Conservation (phyloP, 2,888 invertebrate genomes). For the Oscheius onirici region DNA sequence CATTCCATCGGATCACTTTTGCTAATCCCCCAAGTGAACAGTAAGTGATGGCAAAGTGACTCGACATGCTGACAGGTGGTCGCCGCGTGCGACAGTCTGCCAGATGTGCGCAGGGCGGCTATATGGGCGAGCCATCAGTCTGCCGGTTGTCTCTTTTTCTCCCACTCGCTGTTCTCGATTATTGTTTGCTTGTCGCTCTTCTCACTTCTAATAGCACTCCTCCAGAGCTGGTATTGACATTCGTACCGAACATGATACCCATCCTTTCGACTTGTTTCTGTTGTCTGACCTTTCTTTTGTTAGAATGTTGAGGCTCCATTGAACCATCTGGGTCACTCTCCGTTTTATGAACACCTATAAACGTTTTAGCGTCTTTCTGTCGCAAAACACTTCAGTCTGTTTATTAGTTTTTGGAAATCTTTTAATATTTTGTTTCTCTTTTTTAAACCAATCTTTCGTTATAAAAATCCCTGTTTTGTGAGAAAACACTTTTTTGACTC, state of each 20-base stretch:
- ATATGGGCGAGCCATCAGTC: conserved; percentile 4
- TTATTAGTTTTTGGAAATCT: too few species aligned
- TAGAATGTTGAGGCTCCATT: too few species aligned
- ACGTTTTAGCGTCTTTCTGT: too few species aligned
- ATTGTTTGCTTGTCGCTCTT: conserved; percentile 33
- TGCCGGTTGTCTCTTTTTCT: conserved; percentile 18
- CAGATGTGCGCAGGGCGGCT: conserved; percentile 32
- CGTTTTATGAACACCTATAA: too few species aligned
- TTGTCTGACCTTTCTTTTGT: background rate
- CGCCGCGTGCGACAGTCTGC: conserved; percentile 13
- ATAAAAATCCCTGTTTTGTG: too few species aligned
- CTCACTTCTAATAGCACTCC: conserved; percentile 25
- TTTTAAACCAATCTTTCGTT: too few species aligned
- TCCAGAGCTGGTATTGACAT: conserved; percentile 13
- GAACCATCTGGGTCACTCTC: too few species aligned
- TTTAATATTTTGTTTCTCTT: too few species aligned
- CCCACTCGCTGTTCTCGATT: conserved; percentile 7
- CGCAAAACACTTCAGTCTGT: too few species aligned
- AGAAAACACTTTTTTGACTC: too few species aligned
- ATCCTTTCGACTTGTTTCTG: background rate
- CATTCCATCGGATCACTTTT: background rate
- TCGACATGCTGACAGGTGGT: conserved; percentile 26
- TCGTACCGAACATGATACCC: conserved; percentile 27
- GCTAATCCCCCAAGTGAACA: background rate
- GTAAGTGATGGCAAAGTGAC: conserved; percentile 25